These are phyloP conservation scores for Scaptomyza graminum DNA, from an alignment of 1,140 invertebrate species.

Conservation along the genomic window DNA sequence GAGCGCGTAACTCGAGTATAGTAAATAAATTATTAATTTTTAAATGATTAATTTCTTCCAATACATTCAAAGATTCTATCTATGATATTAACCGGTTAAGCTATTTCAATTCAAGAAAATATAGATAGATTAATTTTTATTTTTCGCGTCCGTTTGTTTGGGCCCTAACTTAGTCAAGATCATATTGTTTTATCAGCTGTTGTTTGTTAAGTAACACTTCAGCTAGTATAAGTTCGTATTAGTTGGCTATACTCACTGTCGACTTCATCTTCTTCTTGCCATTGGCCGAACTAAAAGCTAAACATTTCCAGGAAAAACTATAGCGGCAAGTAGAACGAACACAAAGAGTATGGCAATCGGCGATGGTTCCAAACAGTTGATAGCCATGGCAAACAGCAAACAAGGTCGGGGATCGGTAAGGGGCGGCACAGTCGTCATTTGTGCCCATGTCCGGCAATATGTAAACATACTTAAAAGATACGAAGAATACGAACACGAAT, in stretches of 20 bases:
- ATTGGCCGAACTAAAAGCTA: constrained; percentile 53
- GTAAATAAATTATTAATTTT: too few species aligned
- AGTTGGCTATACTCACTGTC: constrained; percentile 1
- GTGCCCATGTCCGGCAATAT: constrained; percentile 49
- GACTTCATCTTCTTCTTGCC: constrained; percentile 17
- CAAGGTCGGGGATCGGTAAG: constrained; percentile 12
- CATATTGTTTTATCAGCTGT: constrained; percentile 34
- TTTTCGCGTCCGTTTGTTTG: too few species aligned
- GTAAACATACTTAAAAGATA: constrained; percentile 75
- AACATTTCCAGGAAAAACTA: constrained; percentile 61
- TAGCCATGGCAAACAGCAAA: constrained; percentile 46
- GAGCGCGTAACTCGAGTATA: too few species aligned
- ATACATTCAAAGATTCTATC: too few species aligned
- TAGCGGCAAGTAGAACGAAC: constrained; percentile 37
- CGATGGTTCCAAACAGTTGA: constrained; percentile 52
- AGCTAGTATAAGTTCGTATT: constrained; percentile 18
- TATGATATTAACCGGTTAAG: too few species aligned
- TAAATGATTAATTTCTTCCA: too few species aligned
- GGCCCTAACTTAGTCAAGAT: neutral
- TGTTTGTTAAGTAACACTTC: constrained; percentile 54
- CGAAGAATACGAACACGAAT: constrained; percentile 56
- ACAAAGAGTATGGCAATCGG: constrained; percentile 36
- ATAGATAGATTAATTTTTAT: too few species aligned
- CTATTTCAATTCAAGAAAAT: too few species aligned
- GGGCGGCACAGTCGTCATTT: constrained; percentile 20